Evolutionary conservation across 2,113 vertebrate genomes (phyloP).

Genomic region (Mastomys natalensis): DNA sequence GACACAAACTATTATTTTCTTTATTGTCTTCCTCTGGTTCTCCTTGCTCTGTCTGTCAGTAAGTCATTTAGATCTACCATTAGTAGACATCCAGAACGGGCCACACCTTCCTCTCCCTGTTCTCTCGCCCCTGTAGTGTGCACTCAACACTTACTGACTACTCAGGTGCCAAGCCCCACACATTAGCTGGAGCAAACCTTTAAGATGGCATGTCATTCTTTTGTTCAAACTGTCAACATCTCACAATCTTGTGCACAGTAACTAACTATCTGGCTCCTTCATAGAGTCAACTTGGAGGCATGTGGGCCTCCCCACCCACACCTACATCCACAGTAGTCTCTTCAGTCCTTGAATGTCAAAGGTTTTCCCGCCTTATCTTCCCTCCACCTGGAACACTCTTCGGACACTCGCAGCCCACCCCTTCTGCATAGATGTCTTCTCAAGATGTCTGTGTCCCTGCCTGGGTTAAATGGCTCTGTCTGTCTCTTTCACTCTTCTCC

Average conservation of each 20-base stretch:
- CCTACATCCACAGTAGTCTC: background rate
- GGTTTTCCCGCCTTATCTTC: constrained; percentile 14
- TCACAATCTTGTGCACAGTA: background rate
- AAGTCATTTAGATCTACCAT: background rate
- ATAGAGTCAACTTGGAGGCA: background rate
- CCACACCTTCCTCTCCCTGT: background rate
- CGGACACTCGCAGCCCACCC: background rate
- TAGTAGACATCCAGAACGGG: background rate
- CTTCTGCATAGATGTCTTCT: background rate
- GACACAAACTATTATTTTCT: background rate
- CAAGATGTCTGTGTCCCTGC: background rate
- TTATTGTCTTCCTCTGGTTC: too few species aligned
- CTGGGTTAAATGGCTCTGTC: background rate
- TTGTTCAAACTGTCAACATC: background rate
- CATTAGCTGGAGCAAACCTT: background rate
- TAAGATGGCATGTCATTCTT: background rate
- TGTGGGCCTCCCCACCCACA: background rate
- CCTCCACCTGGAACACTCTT: background rate
- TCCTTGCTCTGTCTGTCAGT: background rate
- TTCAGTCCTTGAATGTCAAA: constrained; percentile 24
- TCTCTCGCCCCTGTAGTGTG: background rate
- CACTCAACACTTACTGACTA: background rate
- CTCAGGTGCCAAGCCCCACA: background rate
- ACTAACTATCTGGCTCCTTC: background rate
- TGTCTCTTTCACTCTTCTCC: background rate